phyloP scores from a whole-genome alignment of 2,113 vertebrate species.

The Diphyllodes magnificus region DNA sequence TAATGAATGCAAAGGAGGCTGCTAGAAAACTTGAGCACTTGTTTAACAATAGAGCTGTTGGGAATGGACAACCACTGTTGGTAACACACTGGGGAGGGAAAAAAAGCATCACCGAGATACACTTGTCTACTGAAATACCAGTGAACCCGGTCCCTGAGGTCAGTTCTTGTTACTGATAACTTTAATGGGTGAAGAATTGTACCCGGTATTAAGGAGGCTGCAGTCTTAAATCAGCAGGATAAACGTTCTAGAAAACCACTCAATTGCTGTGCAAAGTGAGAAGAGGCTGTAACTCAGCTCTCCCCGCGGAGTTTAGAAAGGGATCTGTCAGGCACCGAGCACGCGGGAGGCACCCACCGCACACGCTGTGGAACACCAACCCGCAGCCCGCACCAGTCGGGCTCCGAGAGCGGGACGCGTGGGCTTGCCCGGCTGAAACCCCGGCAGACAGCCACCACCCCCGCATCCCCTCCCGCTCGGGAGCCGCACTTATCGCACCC shows the following conservation, averaged over 20 bases:
- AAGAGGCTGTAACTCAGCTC: neutral
- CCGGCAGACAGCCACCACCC: too few relatives aligned
- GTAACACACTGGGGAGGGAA: fast-evolving
- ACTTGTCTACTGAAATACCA: neutral
- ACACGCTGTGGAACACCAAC: fast-evolving
- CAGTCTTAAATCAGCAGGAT: neutral
- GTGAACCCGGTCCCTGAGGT: neutral
- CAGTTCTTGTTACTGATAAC: neutral
- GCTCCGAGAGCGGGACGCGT: fast-evolving
- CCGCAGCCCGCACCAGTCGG: fast-evolving
- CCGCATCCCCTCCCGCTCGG: neutral
- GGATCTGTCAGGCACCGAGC: neutral
- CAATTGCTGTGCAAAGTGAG: neutral
- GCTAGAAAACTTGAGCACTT: neutral
- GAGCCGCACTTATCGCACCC: fast-evolving
- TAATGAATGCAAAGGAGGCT: slow-evolving; percentile 14
- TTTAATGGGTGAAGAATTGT: neutral
- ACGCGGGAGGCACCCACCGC: neutral
- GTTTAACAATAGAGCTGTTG: neutral
- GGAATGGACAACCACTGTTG: neutral
- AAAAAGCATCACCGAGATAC: neutral
- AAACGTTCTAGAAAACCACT: neutral
- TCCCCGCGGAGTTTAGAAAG: fast-evolving
- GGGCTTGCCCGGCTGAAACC: fast-evolving
- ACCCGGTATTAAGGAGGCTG: neutral